Evolutionary conservation across 2,888 invertebrate genomes (phyloP).

Genomic region (Apantesis nais): DNA sequence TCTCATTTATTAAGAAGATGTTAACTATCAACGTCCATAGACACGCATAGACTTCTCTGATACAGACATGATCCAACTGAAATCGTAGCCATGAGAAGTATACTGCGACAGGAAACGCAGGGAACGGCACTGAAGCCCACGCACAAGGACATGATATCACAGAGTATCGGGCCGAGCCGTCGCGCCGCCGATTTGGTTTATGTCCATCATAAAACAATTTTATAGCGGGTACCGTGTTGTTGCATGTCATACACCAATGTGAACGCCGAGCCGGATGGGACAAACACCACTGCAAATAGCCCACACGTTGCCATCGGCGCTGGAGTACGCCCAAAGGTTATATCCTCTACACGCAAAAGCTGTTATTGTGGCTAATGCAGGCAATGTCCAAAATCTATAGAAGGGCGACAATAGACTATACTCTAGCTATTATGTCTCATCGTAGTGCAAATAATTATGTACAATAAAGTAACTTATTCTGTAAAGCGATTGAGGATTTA

Average conservation of each 20-base stretch:
- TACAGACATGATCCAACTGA: slow-evolving; percentile 3
- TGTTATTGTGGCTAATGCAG: neutral
- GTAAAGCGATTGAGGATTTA: neutral
- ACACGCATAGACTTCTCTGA: neutral
- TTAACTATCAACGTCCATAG: slow-evolving; percentile 3
- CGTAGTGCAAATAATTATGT: neutral
- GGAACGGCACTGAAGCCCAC: slow-evolving; percentile 38
- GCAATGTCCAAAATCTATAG: no score
- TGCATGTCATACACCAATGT: slow-evolving; percentile 21
- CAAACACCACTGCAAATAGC: slow-evolving; percentile 6
- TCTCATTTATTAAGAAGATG: slow-evolving; percentile 7
- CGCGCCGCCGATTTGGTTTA: slow-evolving; percentile 23
- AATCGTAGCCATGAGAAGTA: slow-evolving; percentile 16
- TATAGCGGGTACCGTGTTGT: slow-evolving; percentile 21
- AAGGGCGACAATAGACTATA: no score
- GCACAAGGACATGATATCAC: slow-evolving; percentile 28
- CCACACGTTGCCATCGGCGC: slow-evolving; percentile 2
- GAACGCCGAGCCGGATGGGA: neutral
- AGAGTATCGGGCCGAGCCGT: slow-evolving; percentile 9
- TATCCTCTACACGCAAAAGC: neutral
- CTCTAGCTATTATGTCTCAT: neutral
- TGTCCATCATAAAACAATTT: slow-evolving; percentile 32
- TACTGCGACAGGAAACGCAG: slow-evolving; percentile 31
- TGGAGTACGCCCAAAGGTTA: neutral
- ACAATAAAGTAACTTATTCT: neutral